Base-by-base conservation (phyloP, 2,888 invertebrate species). In the Antheraea assamensis region DNA sequence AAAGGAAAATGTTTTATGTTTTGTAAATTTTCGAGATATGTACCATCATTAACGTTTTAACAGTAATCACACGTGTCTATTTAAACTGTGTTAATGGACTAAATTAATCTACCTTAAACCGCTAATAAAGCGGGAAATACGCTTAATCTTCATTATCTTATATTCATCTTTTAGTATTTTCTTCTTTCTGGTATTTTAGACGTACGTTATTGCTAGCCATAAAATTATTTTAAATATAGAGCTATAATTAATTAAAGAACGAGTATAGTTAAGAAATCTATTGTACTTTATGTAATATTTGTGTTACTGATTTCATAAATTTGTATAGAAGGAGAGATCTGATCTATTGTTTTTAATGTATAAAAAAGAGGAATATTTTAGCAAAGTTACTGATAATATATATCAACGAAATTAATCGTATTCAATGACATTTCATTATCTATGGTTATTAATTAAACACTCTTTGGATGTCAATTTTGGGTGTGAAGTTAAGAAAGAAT, bases 121-220 rank as follows among this genome's bases (percentile, higher is more conserved):
- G 74, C 76, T 78, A 75, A 75, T 78, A 71, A 79, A 76, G 77
- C 76, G 77, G 77, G 78, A 77, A 77, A 78, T 80, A 78, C 77
- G 77, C 77, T 73, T 73, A 78, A 77, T 78, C 78, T 79, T 82
- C 81, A 77, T 85, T 83, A 85, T 79, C 78, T n/a, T n/a, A n/a
- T n/a, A n/a, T n/a, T n/a, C n/a, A n/a, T n/a, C 78, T 55, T 76
- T 10, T 27, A 27, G 78, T 81, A 80, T 83, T 82, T 82, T 78
- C 77, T 77, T 79, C 61, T 78, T 74, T 74, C 78, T 82, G 81
- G 82, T 78, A 74, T 80, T 81, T 61, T 68, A 68, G 35, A 35
- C n/a, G 5, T 24, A 31, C 64, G 64, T 66, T 31, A 66, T 31
- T 58, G 10, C 10, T 58, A 66, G 30, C 31, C 64, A 30, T 66